Evolutionary conservation across 23 tunicate species (phyloP).

Genomic region (Phallusia fumigata): DNA sequence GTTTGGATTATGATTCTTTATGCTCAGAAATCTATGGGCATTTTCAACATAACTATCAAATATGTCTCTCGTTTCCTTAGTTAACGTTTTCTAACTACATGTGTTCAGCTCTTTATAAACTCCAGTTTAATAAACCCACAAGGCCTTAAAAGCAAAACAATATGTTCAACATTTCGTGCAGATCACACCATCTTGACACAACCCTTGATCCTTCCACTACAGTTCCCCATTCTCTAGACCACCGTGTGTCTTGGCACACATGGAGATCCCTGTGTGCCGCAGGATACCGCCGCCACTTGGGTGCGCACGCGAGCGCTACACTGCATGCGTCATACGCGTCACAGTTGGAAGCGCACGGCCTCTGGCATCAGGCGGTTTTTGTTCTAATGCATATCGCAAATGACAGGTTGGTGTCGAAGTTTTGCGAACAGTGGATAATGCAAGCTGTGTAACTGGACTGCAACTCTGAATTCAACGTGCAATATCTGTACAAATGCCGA

Average conservation of each 20-base stretch:
- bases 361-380: constrained; percentile 40
- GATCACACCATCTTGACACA: constrained; percentile 46
- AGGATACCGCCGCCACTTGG: constrained; percentile 26
- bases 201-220: constrained; percentile 28
- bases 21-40: too few relatives aligned
- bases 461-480: too few relatives aligned
- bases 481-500: too few relatives aligned
- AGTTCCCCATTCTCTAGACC: constrained; percentile 45
- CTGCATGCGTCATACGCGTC: constrained; percentile 42
- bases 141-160: too few relatives aligned
- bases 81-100: too few relatives aligned
- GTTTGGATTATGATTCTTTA: too few relatives aligned
- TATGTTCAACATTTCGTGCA: too few relatives aligned
- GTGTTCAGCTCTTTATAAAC: too few relatives aligned
- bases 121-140: too few relatives aligned
- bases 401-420: neutral
- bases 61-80: too few relatives aligned
- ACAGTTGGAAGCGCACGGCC: constrained; percentile 46
- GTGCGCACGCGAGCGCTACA: neutral
- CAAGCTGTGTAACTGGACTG: too few relatives aligned
- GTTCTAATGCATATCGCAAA: constrained; percentile 50
- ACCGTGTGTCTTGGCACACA: constrained; percentile 39
- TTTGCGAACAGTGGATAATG: neutral
- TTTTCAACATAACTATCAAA: too few relatives aligned
- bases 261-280: constrained; percentile 36